phyloP scores from a whole-genome alignment of 1,140 invertebrate species.

The Magallana angulata region DNA sequence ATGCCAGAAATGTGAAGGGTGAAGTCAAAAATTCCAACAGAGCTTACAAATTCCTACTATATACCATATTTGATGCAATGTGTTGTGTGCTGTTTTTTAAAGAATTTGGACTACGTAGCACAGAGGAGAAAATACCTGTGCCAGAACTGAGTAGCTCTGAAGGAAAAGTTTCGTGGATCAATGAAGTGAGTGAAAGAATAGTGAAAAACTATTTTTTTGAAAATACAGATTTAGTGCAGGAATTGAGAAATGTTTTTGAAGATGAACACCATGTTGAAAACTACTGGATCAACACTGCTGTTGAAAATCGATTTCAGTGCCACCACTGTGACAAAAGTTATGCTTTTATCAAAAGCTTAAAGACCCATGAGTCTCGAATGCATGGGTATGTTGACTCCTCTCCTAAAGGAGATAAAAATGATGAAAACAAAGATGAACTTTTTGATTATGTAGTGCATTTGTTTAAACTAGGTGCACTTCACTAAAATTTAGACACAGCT shows the following conservation, averaged over 20 bases:
- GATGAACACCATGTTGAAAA: conserved; percentile 51
- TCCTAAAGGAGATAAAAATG: background rate
- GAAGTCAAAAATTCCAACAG: conserved; percentile 50
- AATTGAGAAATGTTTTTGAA: conserved; percentile 34
- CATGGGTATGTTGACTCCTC: background rate
- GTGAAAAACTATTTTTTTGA: conserved; percentile 50
- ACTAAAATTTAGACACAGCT: conserved; percentile 51
- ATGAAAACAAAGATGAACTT: background rate
- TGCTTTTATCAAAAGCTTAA: background rate
- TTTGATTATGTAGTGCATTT: conserved; percentile 18
- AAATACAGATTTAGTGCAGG: conserved; percentile 28
- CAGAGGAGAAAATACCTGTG: background rate
- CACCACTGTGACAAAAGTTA: background rate
- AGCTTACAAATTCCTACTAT: conserved; percentile 45
- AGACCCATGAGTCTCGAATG: background rate
- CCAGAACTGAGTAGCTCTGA: background rate
- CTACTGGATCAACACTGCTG: conserved; percentile 31
- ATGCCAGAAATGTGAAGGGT: conserved; percentile 46
- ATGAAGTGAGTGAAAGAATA: background rate
- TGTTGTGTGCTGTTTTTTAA: conserved; percentile 42
- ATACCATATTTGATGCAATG: conserved; percentile 50
- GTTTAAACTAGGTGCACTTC: conserved; percentile 13
- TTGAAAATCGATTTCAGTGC: background rate
- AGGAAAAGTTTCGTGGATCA: background rate
- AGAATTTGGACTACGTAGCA: background rate